These are phyloP conservation scores for Eulemur rufifrons DNA, from an alignment of 2,113 vertebrate species.

Conservation along the genomic window DNA sequence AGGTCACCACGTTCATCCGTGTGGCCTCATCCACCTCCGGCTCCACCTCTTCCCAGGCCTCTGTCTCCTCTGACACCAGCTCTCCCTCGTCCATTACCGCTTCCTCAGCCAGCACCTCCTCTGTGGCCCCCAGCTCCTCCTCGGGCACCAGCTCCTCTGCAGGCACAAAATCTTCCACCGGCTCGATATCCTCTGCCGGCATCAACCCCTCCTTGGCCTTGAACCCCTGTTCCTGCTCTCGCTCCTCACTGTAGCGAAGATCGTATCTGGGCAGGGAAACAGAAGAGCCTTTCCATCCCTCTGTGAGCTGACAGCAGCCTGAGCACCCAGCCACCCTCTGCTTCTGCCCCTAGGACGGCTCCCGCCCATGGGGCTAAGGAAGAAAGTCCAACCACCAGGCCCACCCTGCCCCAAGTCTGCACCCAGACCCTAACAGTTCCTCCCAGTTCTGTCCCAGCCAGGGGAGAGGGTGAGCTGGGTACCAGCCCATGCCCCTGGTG, in stretches of 20 bases:
- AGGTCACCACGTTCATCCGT: slow-evolving; percentile 83
- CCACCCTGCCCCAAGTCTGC: not conserved
- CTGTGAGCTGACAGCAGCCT: not conserved
- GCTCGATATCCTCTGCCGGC: not conserved
- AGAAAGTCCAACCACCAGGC: not conserved
- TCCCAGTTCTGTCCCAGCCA: slow-evolving; percentile 79
- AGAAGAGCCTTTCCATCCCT: not conserved
- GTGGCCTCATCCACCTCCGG: slow-evolving; percentile 32
- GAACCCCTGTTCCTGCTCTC: not conserved
- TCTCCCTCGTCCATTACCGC: not conserved
- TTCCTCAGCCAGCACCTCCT: not conserved
- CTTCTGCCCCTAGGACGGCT: not conserved
- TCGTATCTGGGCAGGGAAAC: not conserved
- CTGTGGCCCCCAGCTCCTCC: not conserved
- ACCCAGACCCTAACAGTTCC: slow-evolving; percentile 41
- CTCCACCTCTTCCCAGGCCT: slow-evolving; percentile 60
- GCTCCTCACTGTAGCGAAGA: not conserved
- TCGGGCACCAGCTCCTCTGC: not conserved
- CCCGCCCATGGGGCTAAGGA: no score
- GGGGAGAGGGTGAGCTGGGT: slow-evolving; percentile 81
- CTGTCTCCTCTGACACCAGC: not conserved
- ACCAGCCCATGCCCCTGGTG: slow-evolving; percentile 83
- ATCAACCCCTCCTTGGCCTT: not conserved
- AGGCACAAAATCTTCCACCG: not conserved
- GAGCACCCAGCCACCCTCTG: not conserved